Conservation (phyloP, 2,888 invertebrate genomes). For the Volucella zonaria region DNA sequence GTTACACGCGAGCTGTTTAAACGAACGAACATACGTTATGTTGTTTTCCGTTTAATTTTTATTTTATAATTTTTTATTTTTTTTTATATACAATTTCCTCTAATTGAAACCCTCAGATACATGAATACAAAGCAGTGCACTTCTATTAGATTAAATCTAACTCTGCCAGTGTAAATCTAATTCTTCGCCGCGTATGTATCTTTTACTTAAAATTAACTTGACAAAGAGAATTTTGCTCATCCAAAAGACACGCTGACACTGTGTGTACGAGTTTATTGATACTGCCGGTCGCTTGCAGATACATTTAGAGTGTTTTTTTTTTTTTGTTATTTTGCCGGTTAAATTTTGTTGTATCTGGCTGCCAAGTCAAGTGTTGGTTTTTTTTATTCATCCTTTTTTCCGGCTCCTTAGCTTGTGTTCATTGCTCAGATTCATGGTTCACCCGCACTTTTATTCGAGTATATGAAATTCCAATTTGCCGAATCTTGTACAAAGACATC, state of each 20-base stretch:
- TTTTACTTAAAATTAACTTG: constrained; percentile 40
- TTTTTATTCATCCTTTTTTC: constrained; percentile 42
- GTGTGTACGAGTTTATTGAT: constrained; percentile 30
- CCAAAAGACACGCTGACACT: background rate
- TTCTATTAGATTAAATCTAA: constrained; percentile 23
- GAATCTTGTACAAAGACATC: constrained; percentile 29
- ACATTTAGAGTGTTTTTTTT: constrained; percentile 44
- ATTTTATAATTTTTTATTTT: constrained; percentile 24
- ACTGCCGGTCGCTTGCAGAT: constrained; percentile 46
- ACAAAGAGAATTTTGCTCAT: constrained; percentile 64
- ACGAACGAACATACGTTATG: constrained; percentile 71
- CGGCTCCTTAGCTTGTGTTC: constrained; percentile 33
- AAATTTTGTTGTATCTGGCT: background rate
- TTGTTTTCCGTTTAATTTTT: constrained; percentile 68
- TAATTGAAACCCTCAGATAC: constrained; percentile 38
- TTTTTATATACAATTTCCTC: constrained; percentile 16
- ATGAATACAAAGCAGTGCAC: background rate
- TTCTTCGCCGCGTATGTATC: background rate
- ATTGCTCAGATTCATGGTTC: constrained; percentile 6
- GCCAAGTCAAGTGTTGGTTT: constrained; percentile 57
- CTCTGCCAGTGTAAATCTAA: background rate
- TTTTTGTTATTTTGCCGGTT: constrained; percentile 28
- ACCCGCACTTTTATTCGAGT: constrained; percentile 49
- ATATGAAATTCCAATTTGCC: constrained; percentile 24
- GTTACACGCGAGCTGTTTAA: constrained; percentile 73